Evolutionary conservation across 2,888 invertebrate genomes (phyloP), one percentile per base, ranked within the genome.

Genomic region (Helicoverpa assulta): DNA sequence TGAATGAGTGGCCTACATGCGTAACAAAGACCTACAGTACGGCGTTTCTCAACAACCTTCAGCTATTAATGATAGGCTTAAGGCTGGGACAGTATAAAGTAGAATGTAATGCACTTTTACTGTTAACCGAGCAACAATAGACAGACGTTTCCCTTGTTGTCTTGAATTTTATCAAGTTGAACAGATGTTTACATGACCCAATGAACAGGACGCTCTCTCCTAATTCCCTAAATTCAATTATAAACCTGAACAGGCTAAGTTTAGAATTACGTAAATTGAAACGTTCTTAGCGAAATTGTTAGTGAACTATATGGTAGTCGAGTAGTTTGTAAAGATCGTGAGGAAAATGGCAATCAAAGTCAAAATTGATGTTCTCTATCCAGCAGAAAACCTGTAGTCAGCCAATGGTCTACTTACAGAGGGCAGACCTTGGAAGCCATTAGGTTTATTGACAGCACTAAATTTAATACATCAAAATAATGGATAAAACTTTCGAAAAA

Each of bases 21-120:
- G 71, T 73, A 83, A 89, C 90, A 89, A 89, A 89, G 87, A 89
- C 89, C 86, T 84, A 88, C 89, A 88, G 86, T 87, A 87, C 81
- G 88, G 86, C 86, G 88, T 92, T 92, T 90, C 85, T 86, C 88
- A 87, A 90, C 87, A 90, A 84, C 90, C 89, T 90, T 89, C 88
- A 83, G 72, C 64, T 69, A 62, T 82, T 86, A 85, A 85, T 86
- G 78, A 84, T 69, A 77, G 80, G 77, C 77, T 56, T 70, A 70
- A 77, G 80, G 78, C 77, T 56, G 70, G 70, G 75, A 64, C 59
- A 58, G 70, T 40, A 40, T 40, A 40, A 40, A 40, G 14, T 73
- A 78, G 78, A 82, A 71, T 75, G 69, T 70, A 68, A 63, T 67
- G 72, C 70, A 33, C 56, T 64, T 62, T 29, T 70, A 64, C 56